Conservation (phyloP, 2,797 vertebrate species). For the Rhodeus uyekii region DNA sequence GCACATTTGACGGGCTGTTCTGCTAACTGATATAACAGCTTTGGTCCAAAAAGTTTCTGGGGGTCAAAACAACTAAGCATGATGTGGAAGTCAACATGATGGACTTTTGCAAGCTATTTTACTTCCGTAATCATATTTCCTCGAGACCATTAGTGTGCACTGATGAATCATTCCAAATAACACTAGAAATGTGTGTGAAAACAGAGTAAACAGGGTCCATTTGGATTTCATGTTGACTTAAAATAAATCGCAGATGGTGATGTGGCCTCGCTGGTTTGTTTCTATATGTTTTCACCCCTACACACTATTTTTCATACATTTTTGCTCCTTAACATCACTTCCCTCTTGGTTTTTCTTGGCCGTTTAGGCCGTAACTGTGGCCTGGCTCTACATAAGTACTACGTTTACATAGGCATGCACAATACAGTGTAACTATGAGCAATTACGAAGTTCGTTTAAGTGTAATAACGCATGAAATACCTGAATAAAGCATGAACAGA, state of each 20-base stretch:
- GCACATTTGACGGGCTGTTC: neutral
- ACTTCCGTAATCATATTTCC: neutral
- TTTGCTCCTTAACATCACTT: constrained; percentile 14
- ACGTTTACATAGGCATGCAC: constrained; percentile 42
- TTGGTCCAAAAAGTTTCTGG: constrained; percentile 19
- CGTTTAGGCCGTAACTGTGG: constrained; percentile 7
- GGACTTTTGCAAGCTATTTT: neutral
- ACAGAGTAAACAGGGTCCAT: neutral
- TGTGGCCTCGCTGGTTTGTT: constrained; percentile 18
- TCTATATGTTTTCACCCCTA: constrained; percentile 2
- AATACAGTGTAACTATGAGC: constrained; percentile 40
- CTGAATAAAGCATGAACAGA: constrained; percentile 47
- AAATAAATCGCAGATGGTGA: neutral
- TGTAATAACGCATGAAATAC: constrained; percentile 42
- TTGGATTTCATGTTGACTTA: constrained; percentile 1
- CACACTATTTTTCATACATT: constrained; percentile 14
- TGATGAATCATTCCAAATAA: neutral
- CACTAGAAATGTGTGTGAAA: neutral
- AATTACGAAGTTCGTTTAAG: constrained; percentile 38
- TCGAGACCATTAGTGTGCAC: neutral
- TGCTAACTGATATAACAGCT: neutral
- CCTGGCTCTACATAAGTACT: constrained; percentile 32
- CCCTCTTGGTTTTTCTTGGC: neutral
- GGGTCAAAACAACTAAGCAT: constrained; percentile 17
- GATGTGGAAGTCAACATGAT: constrained; percentile 9